Evolutionary conservation across 2,888 invertebrate genomes (phyloP), one percentile per base, ranked within the genome.

Genomic region (Amblyteles armatorius): DNA sequence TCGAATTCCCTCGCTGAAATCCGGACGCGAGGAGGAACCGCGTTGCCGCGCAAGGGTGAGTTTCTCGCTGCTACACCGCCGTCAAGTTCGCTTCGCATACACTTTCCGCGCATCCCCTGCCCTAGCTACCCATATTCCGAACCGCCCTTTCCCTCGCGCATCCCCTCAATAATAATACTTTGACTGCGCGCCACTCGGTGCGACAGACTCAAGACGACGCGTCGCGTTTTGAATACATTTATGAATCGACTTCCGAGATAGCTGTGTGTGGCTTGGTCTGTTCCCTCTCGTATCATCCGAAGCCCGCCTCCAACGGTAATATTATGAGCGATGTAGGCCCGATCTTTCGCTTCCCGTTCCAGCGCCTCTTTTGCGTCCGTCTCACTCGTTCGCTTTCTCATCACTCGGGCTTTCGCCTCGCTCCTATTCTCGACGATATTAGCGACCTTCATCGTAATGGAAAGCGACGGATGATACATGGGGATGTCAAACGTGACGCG

Each of bases 381-480:
- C 82, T 82, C 74, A 67, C 68, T 78, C 79, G 29, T 76, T 79
- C 63, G 22, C 74, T 57, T 33, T 71, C 26, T 29, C 50, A 40
- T 67, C 67, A 29, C n/a, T 5, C 44, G 74, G 57, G 82, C 81
- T 80, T 74, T 83, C 88, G 87, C 87, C 87, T 90, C 90, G 88
- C 88, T 88, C 89, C 87, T 88, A 91, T 90, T 90, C 88, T 85
- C 85, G 83, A 82, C 88, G 90, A 91, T 91, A 90, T 90, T 92
- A 92, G 92, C 90, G 90, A 89, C 90, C 90, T 89, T 84, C 82
- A 72, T 85, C 88, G 87, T 91, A 91, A 93, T 91, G 91, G 89
- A 91, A 92, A 89, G 87, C 91, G 93, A 92, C 93, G 91, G 91
- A 91, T 92, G 92, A 92, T 93, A 90, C 90, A 92, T 90, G 90